Evolutionary conservation across 2,888 invertebrate species (phyloP), one percentile per base, ranked within the genome.

Genomic region (Lumbricus terrestris): DNA sequence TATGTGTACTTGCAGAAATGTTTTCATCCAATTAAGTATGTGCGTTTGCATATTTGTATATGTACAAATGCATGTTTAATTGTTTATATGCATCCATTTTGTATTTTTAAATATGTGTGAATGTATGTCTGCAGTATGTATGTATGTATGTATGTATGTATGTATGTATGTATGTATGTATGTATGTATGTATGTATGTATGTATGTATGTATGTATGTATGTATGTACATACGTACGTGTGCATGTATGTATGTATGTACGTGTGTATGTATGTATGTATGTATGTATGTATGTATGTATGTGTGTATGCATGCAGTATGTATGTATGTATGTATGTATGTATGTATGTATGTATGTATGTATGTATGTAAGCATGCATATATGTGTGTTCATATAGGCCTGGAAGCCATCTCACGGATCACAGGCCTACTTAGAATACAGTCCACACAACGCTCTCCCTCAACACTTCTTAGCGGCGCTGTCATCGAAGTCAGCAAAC

Each of bases 301-400:
- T 2, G 23, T 83, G 16, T 83, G 23, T 23, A 18, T 83, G 18
- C 23, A 18, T 83, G 18, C 34, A 83, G 15, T 34, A 23, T 35
- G 2, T 83, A 23, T 83, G 23, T 23, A 83, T 83, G 29, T 38
- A 88, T 13, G 8, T 34, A 88, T 88, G 38, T 88, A 34, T 34
- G 38, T 88, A 88, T 88, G 29, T 88, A 88, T 88, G 38, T 88
- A 88, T 34, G 29, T 88, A 34, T 88, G 29, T 34, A 88, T 88
- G 38, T 34, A 88, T 33, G 29, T 88, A 34, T 88, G 2, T 88
- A 34, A 34, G 38, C 34, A 88, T 88, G 15, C 34, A 34, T 88
- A 29, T 33, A 34, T 88, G 29, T 88, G 16, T 85, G 23, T 33
- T 5, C 3, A 20, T 47, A 3, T 47, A 42, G 42, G 42, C 16